Evolutionary conservation across 2,797 vertebrate genomes (phyloP).

Genomic region (Anisognathus igniventris): DNA sequence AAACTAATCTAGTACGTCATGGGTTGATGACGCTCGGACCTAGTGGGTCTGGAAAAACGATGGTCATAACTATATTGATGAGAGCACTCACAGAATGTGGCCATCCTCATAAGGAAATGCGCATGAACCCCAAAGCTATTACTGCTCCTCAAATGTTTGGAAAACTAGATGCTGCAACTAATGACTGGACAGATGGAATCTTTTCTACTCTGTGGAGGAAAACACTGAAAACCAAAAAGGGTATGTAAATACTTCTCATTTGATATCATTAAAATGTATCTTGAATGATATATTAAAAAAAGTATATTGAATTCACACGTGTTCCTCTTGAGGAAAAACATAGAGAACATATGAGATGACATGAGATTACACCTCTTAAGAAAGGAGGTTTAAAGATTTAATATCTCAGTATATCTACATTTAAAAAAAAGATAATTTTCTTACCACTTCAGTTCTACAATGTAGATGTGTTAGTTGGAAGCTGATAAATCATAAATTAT

Average conservation of each 20-base stretch:
- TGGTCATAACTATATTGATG: conserved; percentile 73
- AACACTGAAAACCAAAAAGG: conserved; percentile 77
- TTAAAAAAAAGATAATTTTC: fast-evolving
- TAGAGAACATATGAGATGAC: neutral
- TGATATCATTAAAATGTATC: neutral
- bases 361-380: neutral
- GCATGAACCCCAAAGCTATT: conserved; percentile 82
- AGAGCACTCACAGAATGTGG: conserved; percentile 75
- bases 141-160: conserved; percentile 81
- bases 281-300: neutral
- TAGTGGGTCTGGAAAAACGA: conserved; percentile 78
- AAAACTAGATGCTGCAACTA: conserved; percentile 76
- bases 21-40: conserved; percentile 79
- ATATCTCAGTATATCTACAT: neutral
- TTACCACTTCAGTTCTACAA: neutral
- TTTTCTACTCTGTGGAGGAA: conserved; percentile 80
- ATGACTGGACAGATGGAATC: conserved; percentile 81
- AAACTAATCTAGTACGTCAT: conserved; percentile 76
- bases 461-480: neutral
- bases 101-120: conserved; percentile 72
- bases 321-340: neutral
- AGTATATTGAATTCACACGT: neutral
- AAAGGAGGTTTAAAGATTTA: neutral
- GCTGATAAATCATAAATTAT: neutral
- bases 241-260: conserved; percentile 10